Conservation (phyloP, 2,113 vertebrate species). For the Piaya cayana region DNA sequence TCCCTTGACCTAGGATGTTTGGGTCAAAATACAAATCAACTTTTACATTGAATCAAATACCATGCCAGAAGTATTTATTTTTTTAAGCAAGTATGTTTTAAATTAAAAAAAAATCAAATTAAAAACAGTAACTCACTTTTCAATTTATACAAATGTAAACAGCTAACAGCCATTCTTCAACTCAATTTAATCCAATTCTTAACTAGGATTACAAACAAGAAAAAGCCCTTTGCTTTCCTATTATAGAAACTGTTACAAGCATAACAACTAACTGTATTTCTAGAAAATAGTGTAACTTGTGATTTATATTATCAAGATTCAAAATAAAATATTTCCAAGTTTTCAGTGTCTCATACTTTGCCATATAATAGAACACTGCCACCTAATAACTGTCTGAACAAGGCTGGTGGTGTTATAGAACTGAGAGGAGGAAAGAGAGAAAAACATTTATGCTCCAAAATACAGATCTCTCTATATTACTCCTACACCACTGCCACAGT, state of each 20-base stretch:
- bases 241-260: neutral
- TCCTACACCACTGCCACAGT: neutral
- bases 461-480: neutral
- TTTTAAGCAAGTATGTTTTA: neutral
- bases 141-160: neutral
- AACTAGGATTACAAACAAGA: neutral
- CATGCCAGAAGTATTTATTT: neutral
- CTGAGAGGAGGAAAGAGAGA: neutral
- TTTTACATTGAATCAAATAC: neutral
- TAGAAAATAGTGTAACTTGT: neutral
- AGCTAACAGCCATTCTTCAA: neutral
- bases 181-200: neutral
- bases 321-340: neutral
- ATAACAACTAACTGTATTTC: neutral
- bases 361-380: neutral
- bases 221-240: neutral
- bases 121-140: neutral
- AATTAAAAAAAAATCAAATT: neutral
- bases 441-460: neutral
- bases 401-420: neutral
- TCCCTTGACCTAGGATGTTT: neutral
- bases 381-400: neutral
- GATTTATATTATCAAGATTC: too few relatives aligned
- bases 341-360: neutral
- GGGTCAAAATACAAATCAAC: neutral